Conservation (phyloP, 1,140 invertebrate species). For the Tribolium castaneum region DNA sequence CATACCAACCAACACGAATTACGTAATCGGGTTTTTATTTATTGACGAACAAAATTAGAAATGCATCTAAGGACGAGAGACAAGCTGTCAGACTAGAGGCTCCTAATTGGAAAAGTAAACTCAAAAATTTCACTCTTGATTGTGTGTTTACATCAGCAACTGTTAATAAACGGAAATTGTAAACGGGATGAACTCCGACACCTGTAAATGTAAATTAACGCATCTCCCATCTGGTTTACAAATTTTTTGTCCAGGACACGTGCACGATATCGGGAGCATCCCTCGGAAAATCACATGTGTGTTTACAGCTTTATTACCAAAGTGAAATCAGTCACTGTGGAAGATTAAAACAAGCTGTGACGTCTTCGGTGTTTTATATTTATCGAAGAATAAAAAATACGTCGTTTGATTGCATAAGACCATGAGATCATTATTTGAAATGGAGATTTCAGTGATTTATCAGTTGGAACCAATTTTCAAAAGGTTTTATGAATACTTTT, state of each 20-base stretch:
- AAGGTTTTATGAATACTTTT: neutral
- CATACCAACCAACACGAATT: slow-evolving; percentile 37
- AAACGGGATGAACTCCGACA: slow-evolving; percentile 26
- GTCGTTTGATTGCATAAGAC: slow-evolving; percentile 17
- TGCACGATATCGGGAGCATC: neutral
- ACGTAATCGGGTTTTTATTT: slow-evolving; percentile 16
- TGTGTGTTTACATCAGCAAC: neutral
- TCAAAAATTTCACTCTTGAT: neutral
- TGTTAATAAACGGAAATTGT: slow-evolving; percentile 17
- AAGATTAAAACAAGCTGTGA: slow-evolving; percentile 3
- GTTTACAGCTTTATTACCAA: neutral
- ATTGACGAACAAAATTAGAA: slow-evolving; percentile 29
- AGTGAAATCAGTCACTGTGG: neutral
- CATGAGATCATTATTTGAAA: slow-evolving; percentile 7
- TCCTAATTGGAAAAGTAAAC: neutral
- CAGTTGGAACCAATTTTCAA: neutral
- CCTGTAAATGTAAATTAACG: slow-evolving; percentile 21
- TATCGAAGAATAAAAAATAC: slow-evolving; percentile 12
- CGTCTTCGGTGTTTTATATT: neutral
- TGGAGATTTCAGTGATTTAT: slow-evolving; percentile 10
- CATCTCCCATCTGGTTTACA: slow-evolving; percentile 16
- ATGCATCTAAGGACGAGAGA: slow-evolving; percentile 1
- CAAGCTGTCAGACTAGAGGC: neutral
- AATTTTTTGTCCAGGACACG: slow-evolving; percentile 10
- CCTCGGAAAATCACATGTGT: slow-evolving; percentile 13